phyloP scores from a whole-genome alignment of 2,888 invertebrate genomes.

The Tipula confusa region DNA sequence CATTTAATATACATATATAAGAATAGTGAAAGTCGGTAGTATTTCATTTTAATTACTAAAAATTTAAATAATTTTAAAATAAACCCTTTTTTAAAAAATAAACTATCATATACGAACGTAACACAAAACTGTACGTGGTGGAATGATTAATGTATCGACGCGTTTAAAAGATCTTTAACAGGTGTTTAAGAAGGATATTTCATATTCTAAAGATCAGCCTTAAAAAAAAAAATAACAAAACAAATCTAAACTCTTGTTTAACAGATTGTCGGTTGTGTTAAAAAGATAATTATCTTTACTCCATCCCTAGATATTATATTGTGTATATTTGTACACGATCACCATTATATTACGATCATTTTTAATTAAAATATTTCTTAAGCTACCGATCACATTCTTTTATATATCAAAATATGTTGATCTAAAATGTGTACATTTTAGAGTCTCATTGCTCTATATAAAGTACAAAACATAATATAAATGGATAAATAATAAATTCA shows the following conservation, averaged over 20 bases:
- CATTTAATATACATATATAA: not conserved
- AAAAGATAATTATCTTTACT: not conserved
- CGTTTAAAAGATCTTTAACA: not conserved
- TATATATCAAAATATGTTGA: not conserved
- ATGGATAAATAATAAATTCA: not conserved
- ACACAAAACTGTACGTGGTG: not conserved
- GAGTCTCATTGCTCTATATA: not conserved
- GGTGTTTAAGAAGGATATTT: not conserved
- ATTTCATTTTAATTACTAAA: not conserved
- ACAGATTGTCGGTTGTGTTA: constrained; percentile 3
- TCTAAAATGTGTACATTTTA: not conserved
- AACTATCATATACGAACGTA: not conserved
- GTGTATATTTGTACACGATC: not conserved
- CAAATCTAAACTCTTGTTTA: not conserved
- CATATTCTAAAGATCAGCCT: not conserved
- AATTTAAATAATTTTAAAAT: not conserved
- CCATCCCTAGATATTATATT: not conserved
- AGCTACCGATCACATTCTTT: not conserved
- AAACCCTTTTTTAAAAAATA: not conserved
- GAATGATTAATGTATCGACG: not conserved
- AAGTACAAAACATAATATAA: not conserved
- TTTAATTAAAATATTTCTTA: not conserved
- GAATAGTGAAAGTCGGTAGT: not conserved
- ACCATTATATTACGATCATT: not conserved
- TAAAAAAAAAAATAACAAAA: not conserved